These are phyloP conservation scores for Phrynocephalus guinanensis DNA, from an alignment of 2,797 vertebrate species.

Conservation along the genomic window DNA sequence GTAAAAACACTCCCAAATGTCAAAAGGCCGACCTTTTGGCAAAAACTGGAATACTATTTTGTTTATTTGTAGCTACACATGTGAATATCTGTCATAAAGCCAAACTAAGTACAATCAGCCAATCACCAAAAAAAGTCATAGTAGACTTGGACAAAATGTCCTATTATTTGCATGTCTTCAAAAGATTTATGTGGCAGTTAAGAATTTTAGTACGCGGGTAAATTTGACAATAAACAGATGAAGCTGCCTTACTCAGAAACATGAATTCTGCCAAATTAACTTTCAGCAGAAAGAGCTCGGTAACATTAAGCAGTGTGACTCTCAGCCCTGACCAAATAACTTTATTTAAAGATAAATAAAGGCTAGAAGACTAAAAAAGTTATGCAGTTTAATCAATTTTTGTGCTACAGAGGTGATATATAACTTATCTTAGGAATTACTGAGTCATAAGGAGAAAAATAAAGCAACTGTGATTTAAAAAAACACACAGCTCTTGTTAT, in stretches of 20 bases:
- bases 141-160: not conserved
- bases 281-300: constrained; percentile 67
- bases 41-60: constrained; percentile 21
- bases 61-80: constrained; percentile 10
- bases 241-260: constrained; percentile 27
- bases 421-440: constrained; percentile 13
- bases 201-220: constrained; percentile 65
- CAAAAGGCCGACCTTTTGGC: not conserved
- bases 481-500: constrained; percentile 40
- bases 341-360: constrained; percentile 53
- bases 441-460: constrained; percentile 59
- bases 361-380: constrained; percentile 13
- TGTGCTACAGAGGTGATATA: constrained; percentile 20
- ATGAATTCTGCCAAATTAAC: constrained; percentile 68
- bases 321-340: constrained; percentile 31
- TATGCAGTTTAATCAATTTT: constrained; percentile 34
- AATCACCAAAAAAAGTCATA: not conserved
- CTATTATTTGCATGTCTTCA: constrained; percentile 20
- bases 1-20: not conserved
- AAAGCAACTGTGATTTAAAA: constrained; percentile 51
- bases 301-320: constrained; percentile 56
- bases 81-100: constrained; percentile 42
- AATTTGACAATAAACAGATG: constrained; percentile 72
- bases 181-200: constrained; percentile 53
- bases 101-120: constrained; percentile 47